A percentile compares a stretch with the other conserved stretches of the same genome.
These are phyloP conservation scores for Atopsyche davidsoni DNA, from an alignment of 1,140 invertebrate genomes.

Conservation along the genomic window DNA sequence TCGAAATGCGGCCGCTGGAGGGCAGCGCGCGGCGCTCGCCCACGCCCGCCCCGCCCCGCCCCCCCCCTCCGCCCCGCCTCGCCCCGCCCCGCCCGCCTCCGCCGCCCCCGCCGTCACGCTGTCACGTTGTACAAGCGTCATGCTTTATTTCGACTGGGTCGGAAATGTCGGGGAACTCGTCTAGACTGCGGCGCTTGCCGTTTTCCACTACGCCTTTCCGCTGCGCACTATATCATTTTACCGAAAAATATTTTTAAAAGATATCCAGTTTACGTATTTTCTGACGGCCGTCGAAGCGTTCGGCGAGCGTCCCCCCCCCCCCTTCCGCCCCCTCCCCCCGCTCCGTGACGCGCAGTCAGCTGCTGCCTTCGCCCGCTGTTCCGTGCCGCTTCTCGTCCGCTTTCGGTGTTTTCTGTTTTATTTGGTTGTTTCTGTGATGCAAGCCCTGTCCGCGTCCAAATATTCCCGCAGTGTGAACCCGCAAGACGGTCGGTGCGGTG, in stretches of 20 bases:
- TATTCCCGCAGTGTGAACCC: conserved; percentile 29
- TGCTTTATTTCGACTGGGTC: no score
- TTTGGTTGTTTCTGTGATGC: conserved; percentile 52
- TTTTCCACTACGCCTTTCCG: not conserved
- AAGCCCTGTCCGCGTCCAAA: conserved; percentile 34
- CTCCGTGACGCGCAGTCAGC: conserved; percentile 46
- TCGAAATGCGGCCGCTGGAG: conserved; percentile 48
- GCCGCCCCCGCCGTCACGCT: not conserved
- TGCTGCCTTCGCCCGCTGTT: conserved; percentile 51
- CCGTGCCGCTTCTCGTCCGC: conserved; percentile 52
- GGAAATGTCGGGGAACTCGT: no score
- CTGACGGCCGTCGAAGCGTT: conserved; percentile 38
- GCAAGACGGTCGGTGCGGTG: conserved; percentile 30
- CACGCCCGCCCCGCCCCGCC: conserved; percentile 45
- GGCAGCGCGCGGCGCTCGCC: conserved; percentile 45
- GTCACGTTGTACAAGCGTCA: not conserved
- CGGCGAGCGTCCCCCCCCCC: conserved; percentile 34
- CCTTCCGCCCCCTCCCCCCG: no score
- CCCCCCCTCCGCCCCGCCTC: conserved; percentile 36
- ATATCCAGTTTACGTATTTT: not conserved
- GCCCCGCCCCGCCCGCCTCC: not conserved
- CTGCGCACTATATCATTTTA: not conserved
- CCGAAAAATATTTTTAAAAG: not conserved
- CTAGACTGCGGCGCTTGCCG: not conserved
- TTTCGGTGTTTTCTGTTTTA: conserved; percentile 53